Conservation (phyloP, 2,888 invertebrate genomes). For the Morinoia aosen region DNA sequence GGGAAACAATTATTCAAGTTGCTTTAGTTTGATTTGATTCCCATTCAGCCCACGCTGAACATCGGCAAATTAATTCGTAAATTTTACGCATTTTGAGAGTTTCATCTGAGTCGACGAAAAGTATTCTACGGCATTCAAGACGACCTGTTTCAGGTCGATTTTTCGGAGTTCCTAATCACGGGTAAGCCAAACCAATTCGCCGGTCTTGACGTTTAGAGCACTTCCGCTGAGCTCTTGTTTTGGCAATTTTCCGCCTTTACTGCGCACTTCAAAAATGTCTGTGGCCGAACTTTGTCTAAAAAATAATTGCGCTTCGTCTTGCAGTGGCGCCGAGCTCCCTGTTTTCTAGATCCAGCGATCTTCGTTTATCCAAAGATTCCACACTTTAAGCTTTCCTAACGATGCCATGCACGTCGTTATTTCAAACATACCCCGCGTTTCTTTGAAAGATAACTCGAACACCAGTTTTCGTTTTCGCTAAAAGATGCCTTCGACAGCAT, state of each 20-base stretch:
- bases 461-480: background rate
- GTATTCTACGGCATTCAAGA: background rate
- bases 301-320: background rate
- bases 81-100: background rate
- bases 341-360: too few species aligned
- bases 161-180: background rate
- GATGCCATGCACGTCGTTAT: background rate
- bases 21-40: background rate
- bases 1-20: too few species aligned
- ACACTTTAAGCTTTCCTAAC: background rate
- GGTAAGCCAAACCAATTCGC: background rate
- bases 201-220: background rate
- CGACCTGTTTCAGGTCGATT: background rate
- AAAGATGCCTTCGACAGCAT: background rate
- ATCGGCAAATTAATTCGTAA: background rate
- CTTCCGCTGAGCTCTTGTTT: background rate
- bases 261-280: background rate
- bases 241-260: background rate
- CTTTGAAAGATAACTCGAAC: background rate
- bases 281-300: background rate
- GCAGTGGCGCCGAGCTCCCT: too few species aligned
- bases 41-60: background rate
- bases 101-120: background rate
- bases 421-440: background rate
- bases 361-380: background rate